phyloP scores from a whole-genome alignment of 2,797 vertebrate species.

The Crax fasciolata region DNA sequence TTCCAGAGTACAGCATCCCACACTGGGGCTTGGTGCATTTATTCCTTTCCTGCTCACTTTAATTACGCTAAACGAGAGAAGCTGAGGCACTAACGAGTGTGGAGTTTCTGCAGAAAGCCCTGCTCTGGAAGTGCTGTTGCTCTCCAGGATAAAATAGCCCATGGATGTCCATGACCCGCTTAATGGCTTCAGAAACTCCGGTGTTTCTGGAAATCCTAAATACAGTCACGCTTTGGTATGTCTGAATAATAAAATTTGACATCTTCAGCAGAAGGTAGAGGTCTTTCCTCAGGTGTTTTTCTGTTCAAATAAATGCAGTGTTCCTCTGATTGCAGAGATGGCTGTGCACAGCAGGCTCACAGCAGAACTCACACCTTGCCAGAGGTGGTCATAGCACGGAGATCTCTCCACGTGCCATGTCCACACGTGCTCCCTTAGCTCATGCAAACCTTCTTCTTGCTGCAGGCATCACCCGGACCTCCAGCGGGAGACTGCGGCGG shows the following conservation, averaged over 20 bases:
- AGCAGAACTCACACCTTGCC: background rate
- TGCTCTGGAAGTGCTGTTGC: background rate
- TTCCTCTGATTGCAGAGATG: accelerated
- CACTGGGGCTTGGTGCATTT: background rate
- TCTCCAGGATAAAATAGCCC: background rate
- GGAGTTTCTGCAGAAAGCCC: accelerated
- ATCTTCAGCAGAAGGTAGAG: background rate
- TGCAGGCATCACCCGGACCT: slow-evolving; percentile 77
- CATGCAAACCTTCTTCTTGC: slow-evolving; percentile 1
- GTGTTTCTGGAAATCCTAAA: background rate
- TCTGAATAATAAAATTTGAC: background rate
- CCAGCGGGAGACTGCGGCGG: slow-evolving; percentile 77
- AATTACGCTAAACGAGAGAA: background rate
- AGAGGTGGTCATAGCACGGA: accelerated
- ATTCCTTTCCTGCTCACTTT: background rate
- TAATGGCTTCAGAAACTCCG: background rate
- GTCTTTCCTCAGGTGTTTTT: background rate
- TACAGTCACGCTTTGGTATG: background rate
- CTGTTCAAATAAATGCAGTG: background rate
- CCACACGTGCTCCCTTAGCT: background rate
- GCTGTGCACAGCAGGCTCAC: background rate
- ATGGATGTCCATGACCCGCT: accelerated
- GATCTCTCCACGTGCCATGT: accelerated
- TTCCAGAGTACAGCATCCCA: background rate
- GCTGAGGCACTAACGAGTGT: background rate